These are phyloP conservation scores for Caenorhabditis afra DNA, from an alignment of 2,888 invertebrate species.

Conservation along the genomic window DNA sequence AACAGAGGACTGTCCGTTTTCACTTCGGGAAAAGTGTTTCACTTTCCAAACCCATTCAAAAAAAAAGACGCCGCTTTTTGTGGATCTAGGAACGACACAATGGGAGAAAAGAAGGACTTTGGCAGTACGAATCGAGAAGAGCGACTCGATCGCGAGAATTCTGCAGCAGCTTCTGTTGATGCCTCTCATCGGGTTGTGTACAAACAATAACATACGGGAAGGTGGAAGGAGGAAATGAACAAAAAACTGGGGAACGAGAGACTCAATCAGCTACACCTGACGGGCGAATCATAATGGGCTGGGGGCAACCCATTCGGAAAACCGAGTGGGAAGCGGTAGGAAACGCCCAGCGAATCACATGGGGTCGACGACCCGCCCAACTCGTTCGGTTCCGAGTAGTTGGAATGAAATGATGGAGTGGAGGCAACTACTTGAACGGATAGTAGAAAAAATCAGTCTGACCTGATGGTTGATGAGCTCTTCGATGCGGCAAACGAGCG, in stretches of 20 bases:
- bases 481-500: constrained; percentile 67
- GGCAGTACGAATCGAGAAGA: constrained; percentile 21
- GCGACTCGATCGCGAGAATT: constrained; percentile 1
- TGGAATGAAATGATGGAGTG: neutral
- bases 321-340: constrained; percentile 13
- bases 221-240: neutral
- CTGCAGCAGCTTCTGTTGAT: constrained; percentile 4
- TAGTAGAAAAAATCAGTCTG: neutral
- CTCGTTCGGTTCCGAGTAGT: constrained; percentile 12
- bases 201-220: constrained; percentile 35
- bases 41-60: constrained; percentile 32
- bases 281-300: constrained; percentile 10
- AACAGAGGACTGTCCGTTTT: constrained; percentile 22
- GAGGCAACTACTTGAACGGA: neutral
- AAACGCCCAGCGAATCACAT: constrained; percentile 30
- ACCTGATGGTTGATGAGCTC: constrained; percentile 65
- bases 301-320: constrained; percentile 30
- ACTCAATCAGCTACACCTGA: constrained; percentile 33
- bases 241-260: constrained; percentile 8
- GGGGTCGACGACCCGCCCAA: constrained; percentile 12
- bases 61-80: constrained; percentile 14
- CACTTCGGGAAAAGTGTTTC: constrained; percentile 33
- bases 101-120: constrained; percentile 7
- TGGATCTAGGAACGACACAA: constrained; percentile 24
- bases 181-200: constrained; percentile 29